Conservation (phyloP, 2,113 vertebrate genomes). For the Hystrix cristata region DNA sequence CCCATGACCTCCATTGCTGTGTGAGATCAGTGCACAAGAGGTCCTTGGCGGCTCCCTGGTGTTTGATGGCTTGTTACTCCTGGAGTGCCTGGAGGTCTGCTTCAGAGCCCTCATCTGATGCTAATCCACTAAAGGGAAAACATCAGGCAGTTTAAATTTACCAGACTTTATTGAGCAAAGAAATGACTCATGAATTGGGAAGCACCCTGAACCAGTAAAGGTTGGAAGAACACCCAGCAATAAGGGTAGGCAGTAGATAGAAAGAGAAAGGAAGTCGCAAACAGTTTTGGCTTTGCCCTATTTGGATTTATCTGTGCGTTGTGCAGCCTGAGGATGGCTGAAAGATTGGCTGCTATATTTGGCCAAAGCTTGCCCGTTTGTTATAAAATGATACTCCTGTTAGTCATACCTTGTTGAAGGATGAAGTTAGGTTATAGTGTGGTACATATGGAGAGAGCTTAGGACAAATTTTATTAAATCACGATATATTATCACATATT, state of each 20-base stretch:
- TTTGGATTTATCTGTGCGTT: neutral
- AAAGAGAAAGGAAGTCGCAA: neutral
- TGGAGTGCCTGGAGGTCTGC: neutral
- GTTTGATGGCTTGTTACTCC: neutral
- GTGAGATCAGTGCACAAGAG: neutral
- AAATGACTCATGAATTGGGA: neutral
- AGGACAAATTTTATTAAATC: neutral
- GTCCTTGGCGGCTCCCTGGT: too few relatives aligned
- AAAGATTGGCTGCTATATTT: neutral
- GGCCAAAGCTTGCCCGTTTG: neutral
- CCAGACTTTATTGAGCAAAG: neutral
- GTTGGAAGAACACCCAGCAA: neutral
- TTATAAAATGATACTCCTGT: neutral
- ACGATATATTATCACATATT: neutral
- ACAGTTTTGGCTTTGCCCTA: neutral
- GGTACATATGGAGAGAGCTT: neutral
- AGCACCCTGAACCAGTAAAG: neutral
- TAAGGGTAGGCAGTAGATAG: neutral
- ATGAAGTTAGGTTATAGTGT: neutral
- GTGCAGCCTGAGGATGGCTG: neutral
- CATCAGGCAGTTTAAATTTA: neutral
- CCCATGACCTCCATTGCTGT: neutral
- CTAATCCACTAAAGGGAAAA: neutral
- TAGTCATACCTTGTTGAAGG: neutral
- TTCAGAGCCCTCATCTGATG: neutral